A percentile compares a stretch with the other conserved stretches of the same genome.
These are phyloP conservation scores for Dasyurus viverrinus DNA, from an alignment of 2,113 vertebrate genomes.

Conservation along the genomic window DNA sequence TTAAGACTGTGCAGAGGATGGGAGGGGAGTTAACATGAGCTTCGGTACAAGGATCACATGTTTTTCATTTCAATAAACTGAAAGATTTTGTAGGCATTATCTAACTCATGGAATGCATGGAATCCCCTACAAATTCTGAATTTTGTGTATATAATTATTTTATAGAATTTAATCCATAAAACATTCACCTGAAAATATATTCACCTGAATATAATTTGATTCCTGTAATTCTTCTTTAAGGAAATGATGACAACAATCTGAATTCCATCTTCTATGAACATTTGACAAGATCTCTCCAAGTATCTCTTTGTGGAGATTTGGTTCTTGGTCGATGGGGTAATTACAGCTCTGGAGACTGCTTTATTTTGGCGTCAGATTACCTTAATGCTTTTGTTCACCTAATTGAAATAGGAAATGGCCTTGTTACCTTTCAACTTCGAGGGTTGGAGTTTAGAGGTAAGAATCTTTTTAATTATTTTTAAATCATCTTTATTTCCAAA, in stretches of 20 bases:
- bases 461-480: neutral
- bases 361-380: conserved; percentile 98
- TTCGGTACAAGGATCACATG: neutral
- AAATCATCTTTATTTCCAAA: neutral
- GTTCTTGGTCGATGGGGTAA: conserved; percentile 97
- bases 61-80: neutral
- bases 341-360: conserved; percentile 96
- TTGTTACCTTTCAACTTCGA: conserved; percentile 97
- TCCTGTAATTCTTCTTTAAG: conserved; percentile 79
- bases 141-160: neutral
- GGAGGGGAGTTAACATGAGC: neutral
- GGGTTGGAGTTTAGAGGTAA: conserved; percentile 99
- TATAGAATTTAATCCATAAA: neutral
- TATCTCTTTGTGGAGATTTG: conserved; percentile 95
- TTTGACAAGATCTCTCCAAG: conserved; percentile 95
- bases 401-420: conserved; percentile 96
- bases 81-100: neutral
- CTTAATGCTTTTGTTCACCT: conserved; percentile 98
- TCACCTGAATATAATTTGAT: neutral
- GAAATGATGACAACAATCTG: conserved; percentile 95
- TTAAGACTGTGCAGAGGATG: neutral
- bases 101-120: neutral
- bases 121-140: neutral
- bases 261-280: conserved; percentile 99
- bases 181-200: neutral